Percentiles rank a stretch among this genome's conserved stretches.
phyloP scores from a whole-genome alignment of 2,113 vertebrate species.

The Crotalus helleri region DNA sequence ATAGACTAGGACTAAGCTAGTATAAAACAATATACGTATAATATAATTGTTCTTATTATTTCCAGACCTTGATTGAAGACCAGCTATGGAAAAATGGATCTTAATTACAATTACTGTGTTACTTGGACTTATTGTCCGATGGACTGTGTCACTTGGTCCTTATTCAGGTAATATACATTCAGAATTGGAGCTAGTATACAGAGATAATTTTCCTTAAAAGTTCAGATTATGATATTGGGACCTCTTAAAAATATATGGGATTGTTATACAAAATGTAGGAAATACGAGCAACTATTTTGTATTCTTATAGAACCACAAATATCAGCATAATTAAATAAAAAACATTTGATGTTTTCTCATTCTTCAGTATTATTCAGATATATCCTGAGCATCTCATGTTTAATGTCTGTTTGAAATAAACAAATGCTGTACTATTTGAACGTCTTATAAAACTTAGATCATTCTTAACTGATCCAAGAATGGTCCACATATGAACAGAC shows the following conservation, averaged over 20 bases:
- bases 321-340: not conserved
- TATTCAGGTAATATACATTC: slow-evolving; percentile 83
- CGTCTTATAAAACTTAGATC: not conserved
- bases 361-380: not conserved
- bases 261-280: not conserved
- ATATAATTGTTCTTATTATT: not conserved
- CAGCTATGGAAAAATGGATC: slow-evolving; percentile 82
- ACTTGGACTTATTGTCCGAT: slow-evolving; percentile 80
- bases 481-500: not conserved
- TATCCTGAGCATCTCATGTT: not conserved
- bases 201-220: not conserved
- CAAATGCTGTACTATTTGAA: not conserved
- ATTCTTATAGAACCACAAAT: not conserved
- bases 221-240: not conserved
- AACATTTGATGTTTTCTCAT: not conserved
- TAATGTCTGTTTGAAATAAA: not conserved
- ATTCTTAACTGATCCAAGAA: not conserved
- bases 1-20: not conserved
- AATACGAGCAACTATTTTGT: fast-evolving
- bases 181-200: not conserved
- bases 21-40: not conserved
- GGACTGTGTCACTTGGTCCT: slow-evolving; percentile 89
- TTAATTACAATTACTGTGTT: slow-evolving; percentile 76
- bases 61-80: slow-evolving; percentile 22
- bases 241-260: not conserved